These are phyloP conservation scores for Epinephelus lanceolatus DNA, from an alignment of 2,113 vertebrate genomes.

Conservation along the genomic window DNA sequence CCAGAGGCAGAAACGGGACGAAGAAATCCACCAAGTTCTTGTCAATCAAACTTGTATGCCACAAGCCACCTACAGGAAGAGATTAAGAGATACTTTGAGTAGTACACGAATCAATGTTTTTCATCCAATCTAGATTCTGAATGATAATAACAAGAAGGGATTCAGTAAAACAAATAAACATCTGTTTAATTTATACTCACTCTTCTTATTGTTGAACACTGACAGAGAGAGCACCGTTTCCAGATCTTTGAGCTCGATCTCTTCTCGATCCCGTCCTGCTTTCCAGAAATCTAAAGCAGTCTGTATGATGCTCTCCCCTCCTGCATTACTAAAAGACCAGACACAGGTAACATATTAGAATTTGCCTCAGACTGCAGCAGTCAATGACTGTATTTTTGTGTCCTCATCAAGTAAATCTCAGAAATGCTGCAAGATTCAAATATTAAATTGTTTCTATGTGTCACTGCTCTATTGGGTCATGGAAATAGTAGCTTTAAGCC, in stretches of 20 bases:
- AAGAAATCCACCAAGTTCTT: slow-evolving; percentile 96
- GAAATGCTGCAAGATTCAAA: neutral
- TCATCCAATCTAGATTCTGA: neutral
- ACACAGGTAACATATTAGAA: neutral
- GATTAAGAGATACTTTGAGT: neutral
- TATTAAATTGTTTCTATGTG: neutral
- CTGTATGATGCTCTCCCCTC: slow-evolving; percentile 90
- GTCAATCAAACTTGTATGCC: slow-evolving; percentile 94
- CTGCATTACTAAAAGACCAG: slow-evolving; percentile 88
- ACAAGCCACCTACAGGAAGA: slow-evolving; percentile 90
- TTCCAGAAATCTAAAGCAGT: slow-evolving; percentile 90
- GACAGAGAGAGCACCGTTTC: slow-evolving; percentile 86
- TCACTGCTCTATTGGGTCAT: neutral
- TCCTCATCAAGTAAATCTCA: neutral
- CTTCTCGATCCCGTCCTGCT: slow-evolving; percentile 85
- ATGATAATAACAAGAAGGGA: no score
- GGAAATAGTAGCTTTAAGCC: neutral
- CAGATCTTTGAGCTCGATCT: slow-evolving; percentile 91
- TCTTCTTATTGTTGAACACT: slow-evolving; percentile 94
- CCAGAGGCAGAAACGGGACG: slow-evolving; percentile 94
- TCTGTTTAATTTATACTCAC: slow-evolving; percentile 80
- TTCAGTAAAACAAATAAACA: neutral
- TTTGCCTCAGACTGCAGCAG: neutral
- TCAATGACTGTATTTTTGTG: neutral
- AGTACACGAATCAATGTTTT: neutral